Base-by-base conservation (phyloP, 2,797 vertebrate genomes). In the Lerista edwardsae region DNA sequence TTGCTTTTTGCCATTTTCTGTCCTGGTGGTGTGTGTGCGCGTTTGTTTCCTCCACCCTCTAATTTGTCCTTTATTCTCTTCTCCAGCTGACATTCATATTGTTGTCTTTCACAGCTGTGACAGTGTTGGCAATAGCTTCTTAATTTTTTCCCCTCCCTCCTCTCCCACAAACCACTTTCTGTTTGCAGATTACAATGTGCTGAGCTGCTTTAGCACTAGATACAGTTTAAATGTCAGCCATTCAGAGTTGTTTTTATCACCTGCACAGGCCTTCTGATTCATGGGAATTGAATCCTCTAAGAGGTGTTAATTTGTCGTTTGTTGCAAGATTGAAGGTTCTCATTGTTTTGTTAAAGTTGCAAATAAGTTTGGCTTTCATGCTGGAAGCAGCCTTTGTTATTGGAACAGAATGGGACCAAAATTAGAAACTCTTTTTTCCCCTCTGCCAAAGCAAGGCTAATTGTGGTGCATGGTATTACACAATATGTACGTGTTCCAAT, bases 311-410 rank as follows among this genome's bases (percentile, higher is more conserved):
- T 93, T 94, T 95, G 89, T 90, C 84, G 5, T n/a, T 61, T 79
- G 88, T 91, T 75, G 14, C 84, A 85, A 92, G 83, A 86, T 61
- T 77, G 82, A 91, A 79, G 0, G 7, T 86, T 88, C 89, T 72
- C 36, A 15, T 90, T 91, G 80, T 91, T 91, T 91, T 88, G 91
- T 94, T 92, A 69, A 92, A 91, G 75, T 93, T 93, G 87, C 73
- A 80, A 87, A 91, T 94, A 80, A 39, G 39, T 90, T 90, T 86
- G 83, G 55, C 75, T 90, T 69, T 67, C 87, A 27, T 82, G 91
- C 84, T 91, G 68, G 71, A 83, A 88, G 72, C 44, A 87, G 65
- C 44, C 6, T 91, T 88, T 59, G 67, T 91, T 47, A 91, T 67
- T 79, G 62, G 86, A 59, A 91, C 86, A 94, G 69, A 93, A 67